A percentile compares a stretch with the other conserved stretches of the same genome.
Conservation (phyloP, 2,113 vertebrate species). For the Callopanchax toddi region DNA sequence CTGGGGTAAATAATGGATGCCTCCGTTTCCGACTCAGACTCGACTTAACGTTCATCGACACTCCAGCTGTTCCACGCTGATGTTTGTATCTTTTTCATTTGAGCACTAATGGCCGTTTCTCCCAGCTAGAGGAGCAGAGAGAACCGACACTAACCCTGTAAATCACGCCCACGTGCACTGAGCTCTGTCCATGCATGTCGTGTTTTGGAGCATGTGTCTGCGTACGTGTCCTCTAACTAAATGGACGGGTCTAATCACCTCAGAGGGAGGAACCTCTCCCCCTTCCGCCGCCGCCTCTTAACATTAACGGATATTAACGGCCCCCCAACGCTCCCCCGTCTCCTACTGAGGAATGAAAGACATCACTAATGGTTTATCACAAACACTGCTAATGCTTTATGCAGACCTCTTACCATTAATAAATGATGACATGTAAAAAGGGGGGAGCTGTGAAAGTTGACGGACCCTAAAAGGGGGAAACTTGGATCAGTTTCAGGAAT, state of each 20-base stretch:
- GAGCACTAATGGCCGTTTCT: too few species aligned
- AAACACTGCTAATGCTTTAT: slow-evolving; percentile 75
- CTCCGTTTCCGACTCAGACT: too few species aligned
- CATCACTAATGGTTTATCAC: slow-evolving; percentile 79
- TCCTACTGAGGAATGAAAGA: slow-evolving; percentile 77
- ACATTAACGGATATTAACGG: slow-evolving; percentile 78
- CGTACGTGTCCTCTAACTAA: slow-evolving; percentile 63
- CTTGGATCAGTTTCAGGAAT: slow-evolving; percentile 66
- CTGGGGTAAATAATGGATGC: too few species aligned
- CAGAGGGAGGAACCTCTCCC: slow-evolving; percentile 69
- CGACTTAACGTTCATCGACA: too few species aligned
- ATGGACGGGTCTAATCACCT: slow-evolving; percentile 75
- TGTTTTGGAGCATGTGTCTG: slow-evolving; percentile 19
- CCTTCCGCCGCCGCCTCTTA: slow-evolving; percentile 69
- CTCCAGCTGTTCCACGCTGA: too few species aligned
- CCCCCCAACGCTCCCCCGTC: slow-evolving; percentile 68
- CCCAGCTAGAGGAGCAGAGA: too few species aligned
- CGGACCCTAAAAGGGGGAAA: slow-evolving; percentile 25
- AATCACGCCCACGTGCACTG: slow-evolving; percentile 4
- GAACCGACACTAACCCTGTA: background rate
- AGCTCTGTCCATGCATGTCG: background rate
- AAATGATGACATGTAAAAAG: slow-evolving; percentile 69
- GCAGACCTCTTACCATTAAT: slow-evolving; percentile 78
- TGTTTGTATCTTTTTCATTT: too few species aligned
- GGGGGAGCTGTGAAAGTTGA: slow-evolving; percentile 35